Base-by-base conservation (phyloP, 2,888 invertebrate genomes). In the Tribolium freemani region DNA sequence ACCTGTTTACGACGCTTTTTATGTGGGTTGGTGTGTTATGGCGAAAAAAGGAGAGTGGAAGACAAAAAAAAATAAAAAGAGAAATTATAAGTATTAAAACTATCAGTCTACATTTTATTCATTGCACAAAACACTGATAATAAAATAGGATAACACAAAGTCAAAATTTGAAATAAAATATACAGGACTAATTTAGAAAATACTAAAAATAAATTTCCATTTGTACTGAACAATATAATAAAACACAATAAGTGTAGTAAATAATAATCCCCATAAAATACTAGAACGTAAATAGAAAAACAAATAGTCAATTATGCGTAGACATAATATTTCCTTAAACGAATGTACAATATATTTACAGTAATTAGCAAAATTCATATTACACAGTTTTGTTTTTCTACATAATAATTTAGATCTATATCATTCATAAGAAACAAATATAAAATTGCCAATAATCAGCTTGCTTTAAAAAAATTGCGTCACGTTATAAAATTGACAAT, bases 291-390 rank as follows among this genome's bases (percentile, higher is more conserved):
- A 78, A 77, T 77, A 73, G 76, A 79, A 80, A 77, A 79, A 78
- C 74, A 78, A 79, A 74, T 68, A 70, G 61, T 73, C 67, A 78
- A 78, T 75, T 76, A 81, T 81, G 79, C 80, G 76, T 81, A 83
- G 83, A 84, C 83, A 84, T 84, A 83, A 80, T 83, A 84, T 83
- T 83, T 84, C 82, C 83, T 84, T 83, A 84, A 85, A 83, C 81
- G 80, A 85, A 85, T 86, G 83, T 86, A 86, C 85, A 85, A 78
- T 83, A 83, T 86, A 86, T 85, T 84, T 86, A 86, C 85, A 85
- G 82, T 83, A 84, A 84, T 83, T 84, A 84, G 85, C 84, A 85
- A 85, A 85, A 84, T 78, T 79, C 80, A 81, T 72, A 77, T 78
- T 80, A 82, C 80, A 81, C 78, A 82, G 76, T 76, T 80, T 78